Conservation (phyloP, 1,140 invertebrate species). For the Drosophila kepulauana region DNA sequence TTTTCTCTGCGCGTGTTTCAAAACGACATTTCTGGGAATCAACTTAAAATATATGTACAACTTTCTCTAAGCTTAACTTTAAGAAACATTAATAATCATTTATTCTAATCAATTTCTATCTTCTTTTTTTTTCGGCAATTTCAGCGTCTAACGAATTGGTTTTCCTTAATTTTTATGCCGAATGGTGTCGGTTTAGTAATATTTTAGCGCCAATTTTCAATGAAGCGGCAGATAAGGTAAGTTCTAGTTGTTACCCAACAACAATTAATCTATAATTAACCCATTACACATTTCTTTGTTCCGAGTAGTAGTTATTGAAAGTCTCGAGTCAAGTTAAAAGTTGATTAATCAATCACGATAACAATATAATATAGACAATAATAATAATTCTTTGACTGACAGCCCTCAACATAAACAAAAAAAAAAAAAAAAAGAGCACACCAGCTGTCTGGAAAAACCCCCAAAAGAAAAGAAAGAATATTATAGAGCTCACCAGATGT, state of each 20-base stretch:
- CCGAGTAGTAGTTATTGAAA: not conserved
- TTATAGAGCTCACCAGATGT: slow-evolving; percentile 30
- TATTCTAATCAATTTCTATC: slow-evolving; percentile 20
- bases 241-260: not conserved
- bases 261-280: not conserved
- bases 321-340: not conserved
- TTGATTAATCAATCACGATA: slow-evolving; percentile 3
- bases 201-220: slow-evolving; percentile 98
- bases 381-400: not conserved
- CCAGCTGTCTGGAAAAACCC: slow-evolving; percentile 18
- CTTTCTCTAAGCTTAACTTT: not conserved
- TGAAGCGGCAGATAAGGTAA: slow-evolving; percentile 96
- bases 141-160: slow-evolving; percentile 97
- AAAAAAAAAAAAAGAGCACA: slow-evolving; percentile 5
- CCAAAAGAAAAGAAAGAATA: slow-evolving; percentile 1
- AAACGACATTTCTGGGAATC: not conserved
- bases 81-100: not conserved
- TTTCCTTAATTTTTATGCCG: slow-evolving; percentile 99
- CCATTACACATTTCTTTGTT: not conserved
- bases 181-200: slow-evolving; percentile 98
- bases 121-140: slow-evolving; percentile 80
- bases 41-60: not conserved
- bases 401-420: slow-evolving; percentile 22
- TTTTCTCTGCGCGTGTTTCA: not conserved
- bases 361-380: slow-evolving; percentile 2